Base-by-base conservation (phyloP, 2,797 vertebrate species). In the Erpetoichthys calabaricus region DNA sequence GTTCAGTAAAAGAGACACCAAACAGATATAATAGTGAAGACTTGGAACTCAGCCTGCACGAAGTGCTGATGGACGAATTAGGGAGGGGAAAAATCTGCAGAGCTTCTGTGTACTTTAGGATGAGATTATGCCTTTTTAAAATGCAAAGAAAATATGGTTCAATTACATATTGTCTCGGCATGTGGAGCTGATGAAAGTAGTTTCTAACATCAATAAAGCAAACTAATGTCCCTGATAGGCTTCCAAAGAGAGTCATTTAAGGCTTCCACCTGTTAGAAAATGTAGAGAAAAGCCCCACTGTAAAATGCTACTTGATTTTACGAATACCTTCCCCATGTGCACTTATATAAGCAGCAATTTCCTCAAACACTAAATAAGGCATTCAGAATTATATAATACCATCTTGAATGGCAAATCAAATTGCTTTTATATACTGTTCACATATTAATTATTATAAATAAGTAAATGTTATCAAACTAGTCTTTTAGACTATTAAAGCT, bases 101-200 rank as follows among this genome's bases (percentile, higher is more conserved):
- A 78, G 82, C 75, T 77, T 83, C 75, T 67, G 64, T 59, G 72
- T 73, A 77, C 82, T 86, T 82, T 70, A 86, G 78, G 69, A 77
- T 65, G 74, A 86, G 82, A 85, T 87, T 84, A 85, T 78, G 85
- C 83, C 83, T 88, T 84, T 81, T 81, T 73, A 77, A 77, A 81
- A 80, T 78, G 75, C 75, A 79, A 81, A 76, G 6, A 83, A 82
- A 79, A 82, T 45, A 64, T 70, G 71, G 77, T 81, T 85, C 80
- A 84, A 84, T 85, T 83, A 69, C 80, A 76, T 73, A 84, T 83
- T 83, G 80, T 85, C 78, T 81, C 77, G 72, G 76, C 71, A 75
- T 80, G 77, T 75, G 76, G 77, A 73, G 74, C 64, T 55, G 75
- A 82, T 80, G 79, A 83, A 81, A 67, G 58, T 66, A 75, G 77